These are phyloP conservation scores for Malachius bipustulatus DNA, from an alignment of 2,888 invertebrate species.

Conservation along the genomic window DNA sequence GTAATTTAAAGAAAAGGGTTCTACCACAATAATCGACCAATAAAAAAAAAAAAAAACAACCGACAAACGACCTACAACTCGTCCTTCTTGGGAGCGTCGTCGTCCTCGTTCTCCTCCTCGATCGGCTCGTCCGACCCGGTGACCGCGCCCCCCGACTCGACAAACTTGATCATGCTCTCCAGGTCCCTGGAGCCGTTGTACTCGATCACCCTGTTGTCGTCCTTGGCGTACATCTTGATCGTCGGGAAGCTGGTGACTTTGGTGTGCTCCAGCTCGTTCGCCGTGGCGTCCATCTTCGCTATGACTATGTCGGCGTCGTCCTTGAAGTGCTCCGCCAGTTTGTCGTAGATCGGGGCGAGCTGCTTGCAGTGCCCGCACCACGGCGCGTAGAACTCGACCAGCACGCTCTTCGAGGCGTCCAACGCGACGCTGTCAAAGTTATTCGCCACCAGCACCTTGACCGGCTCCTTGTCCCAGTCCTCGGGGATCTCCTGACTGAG, in stretches of 20 bases:
- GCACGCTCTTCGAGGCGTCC: constrained; percentile 77
- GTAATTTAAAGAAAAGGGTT: no score
- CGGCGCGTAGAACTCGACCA: constrained; percentile 99
- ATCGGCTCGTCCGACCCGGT: constrained; percentile 56
- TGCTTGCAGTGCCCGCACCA: constrained; percentile 99
- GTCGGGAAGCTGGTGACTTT: constrained; percentile 93
- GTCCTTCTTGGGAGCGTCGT: constrained; percentile 61
- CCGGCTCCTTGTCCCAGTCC: constrained; percentile 94
- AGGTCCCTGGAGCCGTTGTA: constrained; percentile 93
- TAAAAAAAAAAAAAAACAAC: no score
- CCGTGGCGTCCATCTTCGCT: constrained; percentile 98
- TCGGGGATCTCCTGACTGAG: constrained; percentile 87
- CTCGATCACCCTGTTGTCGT: constrained; percentile 77
- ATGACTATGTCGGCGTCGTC: constrained; percentile 72
- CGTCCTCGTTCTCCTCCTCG: constrained; percentile 52
- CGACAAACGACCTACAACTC: constrained; percentile 63
- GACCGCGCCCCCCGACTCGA: constrained; percentile 80
- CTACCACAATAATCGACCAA: no score
- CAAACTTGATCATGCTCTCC: constrained; percentile 84
- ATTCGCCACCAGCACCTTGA: constrained; percentile 83
- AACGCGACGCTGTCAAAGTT: constrained; percentile 93
- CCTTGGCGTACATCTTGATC: constrained; percentile 87
- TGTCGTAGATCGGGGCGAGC: constrained; percentile 90
- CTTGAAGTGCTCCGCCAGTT: constrained; percentile 77
- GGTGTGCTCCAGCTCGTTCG: constrained; percentile 93